phyloP scores from a whole-genome alignment of 2,797 vertebrate species.

The Uromys caudimaculatus region DNA sequence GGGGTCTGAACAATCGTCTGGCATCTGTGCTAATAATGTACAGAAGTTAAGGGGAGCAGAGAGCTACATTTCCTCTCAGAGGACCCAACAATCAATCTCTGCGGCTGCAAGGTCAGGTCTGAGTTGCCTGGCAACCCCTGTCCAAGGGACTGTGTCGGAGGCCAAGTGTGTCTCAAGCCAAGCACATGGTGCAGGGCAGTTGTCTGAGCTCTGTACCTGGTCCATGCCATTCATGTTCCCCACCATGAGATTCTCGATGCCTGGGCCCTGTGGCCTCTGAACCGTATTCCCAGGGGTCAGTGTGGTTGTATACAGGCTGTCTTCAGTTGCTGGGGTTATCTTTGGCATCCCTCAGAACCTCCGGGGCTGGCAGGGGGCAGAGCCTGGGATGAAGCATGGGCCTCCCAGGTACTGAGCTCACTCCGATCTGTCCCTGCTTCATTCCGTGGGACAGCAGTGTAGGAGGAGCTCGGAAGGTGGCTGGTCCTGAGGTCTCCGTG shows the following conservation, averaged over 20 bases:
- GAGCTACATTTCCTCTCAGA: not conserved
- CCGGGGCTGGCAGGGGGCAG: not conserved
- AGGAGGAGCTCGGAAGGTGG: not conserved
- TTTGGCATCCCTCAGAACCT: not conserved
- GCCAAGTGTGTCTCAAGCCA: not conserved
- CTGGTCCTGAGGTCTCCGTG: not conserved
- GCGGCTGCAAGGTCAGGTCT: too few relatives aligned
- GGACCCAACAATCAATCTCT: not conserved
- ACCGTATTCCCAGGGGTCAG: too few relatives aligned
- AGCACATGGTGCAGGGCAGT: not conserved
- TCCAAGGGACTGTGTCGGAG: not conserved
- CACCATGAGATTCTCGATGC: too few relatives aligned
- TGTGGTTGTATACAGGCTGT: not conserved
- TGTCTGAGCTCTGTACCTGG: not conserved
- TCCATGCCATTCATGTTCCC: too few relatives aligned
- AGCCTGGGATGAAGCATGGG: not conserved
- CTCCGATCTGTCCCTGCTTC: fast-evolving
- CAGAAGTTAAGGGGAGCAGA: not conserved
- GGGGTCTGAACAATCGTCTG: not conserved
- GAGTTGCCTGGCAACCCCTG: not conserved
- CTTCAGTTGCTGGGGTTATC: not conserved
- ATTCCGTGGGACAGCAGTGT: fast-evolving
- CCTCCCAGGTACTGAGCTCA: not conserved
- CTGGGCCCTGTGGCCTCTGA: not conserved
- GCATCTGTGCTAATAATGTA: fast-evolving